Base-by-base conservation (phyloP, 2,113 vertebrate species). In the Ageneiosus marmoratus region DNA sequence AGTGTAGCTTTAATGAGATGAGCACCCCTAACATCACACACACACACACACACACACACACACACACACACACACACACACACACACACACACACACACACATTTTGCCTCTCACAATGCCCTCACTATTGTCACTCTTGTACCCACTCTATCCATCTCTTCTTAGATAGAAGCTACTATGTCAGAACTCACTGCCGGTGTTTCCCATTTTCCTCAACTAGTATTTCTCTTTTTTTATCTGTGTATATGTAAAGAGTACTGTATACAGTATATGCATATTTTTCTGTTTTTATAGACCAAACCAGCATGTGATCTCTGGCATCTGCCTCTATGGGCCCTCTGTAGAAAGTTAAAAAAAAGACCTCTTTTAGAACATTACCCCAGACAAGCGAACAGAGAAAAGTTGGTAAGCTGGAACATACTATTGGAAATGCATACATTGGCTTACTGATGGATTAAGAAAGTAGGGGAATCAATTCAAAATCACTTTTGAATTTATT, bases 111-210 rank as follows among this genome's bases (percentile, higher is more conserved):
- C 46, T 50, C 41, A 37, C 24, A 46, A 48, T 1, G 24, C 48
- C 37, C 27, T n/a, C 22, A 5, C 56, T 32, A 74, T 44, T 65
- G 20, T 69, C 65, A 69, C 44, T 50, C 15, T 29, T 48, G 44
- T 48, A 27, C 2, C 24, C 55, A 62, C 79, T 77, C 55, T 53
- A 44, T 13, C 70, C 27, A 24, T 37, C 20, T 83, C 81, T 10
- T 79, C 86, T 55, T 87, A 86, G 78, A 91, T 60, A 58, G 24
- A 90, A 92, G 85, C 84, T 63, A 51, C 77, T 84, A 88, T 90
- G 89, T 89, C 81, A 73, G 82, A 79, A 89, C 80, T 88, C 67
- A 70, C 63, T 77, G 73, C 29, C 79, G 84, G 78, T 34, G 65
- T 77, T 79, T 82, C 48, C 73, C 18, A 11, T 37, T n/a, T 67